phyloP scores from a whole-genome alignment of 1,140 invertebrate genomes.

The Hermetia illucens region DNA sequence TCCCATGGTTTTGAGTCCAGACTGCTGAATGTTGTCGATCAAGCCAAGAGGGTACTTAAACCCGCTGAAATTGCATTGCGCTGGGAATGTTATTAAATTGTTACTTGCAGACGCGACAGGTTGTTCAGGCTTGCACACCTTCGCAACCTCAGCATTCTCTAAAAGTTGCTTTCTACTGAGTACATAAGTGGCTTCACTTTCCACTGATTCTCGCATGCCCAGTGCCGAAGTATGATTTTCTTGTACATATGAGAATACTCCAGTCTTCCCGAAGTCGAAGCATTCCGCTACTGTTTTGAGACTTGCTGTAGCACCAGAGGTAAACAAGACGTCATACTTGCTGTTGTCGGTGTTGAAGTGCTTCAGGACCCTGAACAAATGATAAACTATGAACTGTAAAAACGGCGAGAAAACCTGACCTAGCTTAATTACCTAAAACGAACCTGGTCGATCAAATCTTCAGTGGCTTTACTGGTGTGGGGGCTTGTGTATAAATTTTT shows the following conservation, averaged over 20 bases:
- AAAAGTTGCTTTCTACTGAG: slow-evolving; percentile 37
- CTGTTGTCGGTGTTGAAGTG: slow-evolving; percentile 70
- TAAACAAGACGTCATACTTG: slow-evolving; percentile 82
- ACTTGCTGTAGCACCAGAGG: slow-evolving; percentile 71
- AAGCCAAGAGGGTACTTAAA: slow-evolving; percentile 70
- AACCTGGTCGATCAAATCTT: slow-evolving; percentile 66
- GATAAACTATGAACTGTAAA: slow-evolving; percentile 2
- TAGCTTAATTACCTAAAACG: slow-evolving; percentile 47
- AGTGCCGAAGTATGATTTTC: slow-evolving; percentile 94
- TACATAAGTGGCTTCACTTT: slow-evolving; percentile 35
- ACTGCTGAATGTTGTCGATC: slow-evolving; percentile 49
- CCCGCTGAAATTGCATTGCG: slow-evolving; percentile 91
- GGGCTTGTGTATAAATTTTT: slow-evolving; percentile 74
- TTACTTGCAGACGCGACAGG: no score
- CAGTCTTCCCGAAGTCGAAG: slow-evolving; percentile 48
- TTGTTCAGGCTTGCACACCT: not conserved
- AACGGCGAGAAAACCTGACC: not conserved
- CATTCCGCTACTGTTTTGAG: slow-evolving; percentile 72
- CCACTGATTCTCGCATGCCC: slow-evolving; percentile 64
- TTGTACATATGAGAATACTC: slow-evolving; percentile 64
- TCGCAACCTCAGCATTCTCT: slow-evolving; percentile 10
- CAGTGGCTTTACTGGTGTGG: slow-evolving; percentile 65
- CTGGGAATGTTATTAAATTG: slow-evolving; percentile 74
- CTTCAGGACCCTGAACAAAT: slow-evolving; percentile 51
- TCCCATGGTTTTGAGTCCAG: slow-evolving; percentile 42